Conservation (phyloP, 2,113 vertebrate genomes). For the Tetrax tetrax region DNA sequence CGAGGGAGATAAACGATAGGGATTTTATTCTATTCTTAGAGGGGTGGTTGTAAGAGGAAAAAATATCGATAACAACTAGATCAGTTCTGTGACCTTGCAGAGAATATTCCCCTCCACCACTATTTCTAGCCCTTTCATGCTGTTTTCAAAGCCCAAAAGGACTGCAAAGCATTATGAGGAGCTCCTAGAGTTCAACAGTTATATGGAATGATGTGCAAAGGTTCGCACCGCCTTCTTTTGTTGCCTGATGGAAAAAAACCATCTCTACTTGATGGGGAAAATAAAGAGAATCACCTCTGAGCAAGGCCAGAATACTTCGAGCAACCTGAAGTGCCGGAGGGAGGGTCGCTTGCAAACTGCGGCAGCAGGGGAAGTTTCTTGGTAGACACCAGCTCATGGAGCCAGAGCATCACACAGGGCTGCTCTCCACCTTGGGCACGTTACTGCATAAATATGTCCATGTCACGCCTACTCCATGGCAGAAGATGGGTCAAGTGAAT, state of each 20-base stretch:
- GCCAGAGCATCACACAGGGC: not conserved
- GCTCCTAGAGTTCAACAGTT: not conserved
- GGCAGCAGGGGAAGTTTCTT: not conserved
- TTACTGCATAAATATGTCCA: fast-evolving
- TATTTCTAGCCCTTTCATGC: slow-evolving; percentile 22
- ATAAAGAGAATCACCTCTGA: not conserved
- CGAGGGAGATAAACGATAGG: slow-evolving; percentile 24
- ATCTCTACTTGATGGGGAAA: not conserved
- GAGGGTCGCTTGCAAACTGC: not conserved
- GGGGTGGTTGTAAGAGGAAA: slow-evolving; percentile 9
- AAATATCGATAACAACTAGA: slow-evolving; percentile 53
- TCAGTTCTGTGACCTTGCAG: slow-evolving; percentile 42
- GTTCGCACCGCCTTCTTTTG: not conserved
- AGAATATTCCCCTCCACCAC: not conserved
- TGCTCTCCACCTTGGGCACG: not conserved
- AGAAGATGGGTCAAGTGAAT: not conserved
- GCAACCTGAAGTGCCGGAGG: not conserved
- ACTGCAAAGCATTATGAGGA: not conserved
- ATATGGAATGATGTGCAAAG: not conserved
- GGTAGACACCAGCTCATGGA: not conserved
- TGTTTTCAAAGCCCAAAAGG: slow-evolving; percentile 37
- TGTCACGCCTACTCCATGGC: not conserved
- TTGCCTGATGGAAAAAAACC: not conserved
- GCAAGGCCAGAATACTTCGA: not conserved
- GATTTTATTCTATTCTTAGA: slow-evolving; percentile 34